Evolutionary conservation across 2,888 invertebrate genomes (phyloP).

Genomic region (Cosmopolites sordidus): DNA sequence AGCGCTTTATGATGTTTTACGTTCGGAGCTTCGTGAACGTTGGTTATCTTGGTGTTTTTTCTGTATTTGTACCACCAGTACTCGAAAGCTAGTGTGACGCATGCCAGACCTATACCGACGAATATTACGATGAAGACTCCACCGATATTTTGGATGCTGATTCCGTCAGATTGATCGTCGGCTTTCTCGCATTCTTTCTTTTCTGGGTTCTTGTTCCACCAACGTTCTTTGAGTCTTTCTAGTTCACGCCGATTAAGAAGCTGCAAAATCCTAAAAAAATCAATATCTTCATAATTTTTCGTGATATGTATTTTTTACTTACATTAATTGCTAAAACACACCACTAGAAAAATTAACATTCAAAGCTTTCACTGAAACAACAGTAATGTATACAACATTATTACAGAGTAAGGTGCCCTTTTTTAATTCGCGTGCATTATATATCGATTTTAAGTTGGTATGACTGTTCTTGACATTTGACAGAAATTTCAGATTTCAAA

Average conservation of each 20-base stretch:
- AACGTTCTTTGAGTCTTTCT: slow-evolving; percentile 90
- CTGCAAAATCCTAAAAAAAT: slow-evolving; percentile 66
- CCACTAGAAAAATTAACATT: too few relatives aligned
- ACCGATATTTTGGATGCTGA: slow-evolving; percentile 95
- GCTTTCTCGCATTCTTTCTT: slow-evolving; percentile 73
- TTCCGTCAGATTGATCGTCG: slow-evolving; percentile 93
- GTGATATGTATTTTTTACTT: too few relatives aligned
- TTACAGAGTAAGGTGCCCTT: too few relatives aligned
- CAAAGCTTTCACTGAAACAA: too few relatives aligned
- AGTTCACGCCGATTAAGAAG: slow-evolving; percentile 88
- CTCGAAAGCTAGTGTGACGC: slow-evolving; percentile 85
- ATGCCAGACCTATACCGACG: slow-evolving; percentile 89
- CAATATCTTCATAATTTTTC: slow-evolving; percentile 3
- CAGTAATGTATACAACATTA: too few relatives aligned
- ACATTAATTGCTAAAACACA: too few relatives aligned
- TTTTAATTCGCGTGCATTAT: too few relatives aligned
- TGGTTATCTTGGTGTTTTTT: slow-evolving; percentile 51
- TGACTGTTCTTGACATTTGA: too few relatives aligned
- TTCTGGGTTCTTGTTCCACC: slow-evolving; percentile 90
- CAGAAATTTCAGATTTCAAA: too few relatives aligned
- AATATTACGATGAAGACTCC: slow-evolving; percentile 98
- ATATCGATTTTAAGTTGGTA: too few relatives aligned
- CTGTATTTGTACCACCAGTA: slow-evolving; percentile 76
- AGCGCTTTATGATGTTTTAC: slow-evolving; percentile 4
- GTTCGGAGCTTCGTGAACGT: slow-evolving; percentile 55